Evolutionary conservation across 1,140 invertebrate genomes (phyloP).

Genomic region (Pararge aegeria): DNA sequence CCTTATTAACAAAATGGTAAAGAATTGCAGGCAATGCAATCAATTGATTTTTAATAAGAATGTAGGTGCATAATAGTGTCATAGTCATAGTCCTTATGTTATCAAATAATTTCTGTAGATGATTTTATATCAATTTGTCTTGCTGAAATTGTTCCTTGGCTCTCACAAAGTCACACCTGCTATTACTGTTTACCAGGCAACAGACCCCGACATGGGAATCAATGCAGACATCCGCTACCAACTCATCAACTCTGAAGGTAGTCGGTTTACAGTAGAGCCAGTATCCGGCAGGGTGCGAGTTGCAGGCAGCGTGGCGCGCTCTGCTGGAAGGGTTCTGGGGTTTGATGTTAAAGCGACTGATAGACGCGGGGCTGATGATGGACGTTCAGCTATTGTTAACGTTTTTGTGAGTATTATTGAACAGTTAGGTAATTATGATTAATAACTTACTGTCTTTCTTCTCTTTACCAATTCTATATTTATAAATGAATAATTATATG

Average conservation of each 20-base stretch:
- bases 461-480: too few relatives aligned
- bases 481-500: too few relatives aligned
- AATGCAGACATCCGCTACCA: slow-evolving; percentile 91
- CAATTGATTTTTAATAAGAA: too few relatives aligned
- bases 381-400: slow-evolving; percentile 89
- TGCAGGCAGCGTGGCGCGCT: slow-evolving; percentile 82
- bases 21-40: too few relatives aligned
- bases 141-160: too few relatives aligned
- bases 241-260: slow-evolving; percentile 85
- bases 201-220: slow-evolving; percentile 86
- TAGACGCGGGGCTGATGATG: slow-evolving; percentile 86
- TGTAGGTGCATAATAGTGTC: too few relatives aligned
- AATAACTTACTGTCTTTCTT: too few relatives aligned
- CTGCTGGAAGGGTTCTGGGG: slow-evolving; percentile 87
- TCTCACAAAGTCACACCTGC: not conserved
- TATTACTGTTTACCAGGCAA: slow-evolving; percentile 77
- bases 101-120: too few relatives aligned
- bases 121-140: too few relatives aligned
- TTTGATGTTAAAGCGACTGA: slow-evolving; percentile 95
- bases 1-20: too few relatives aligned
- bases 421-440: too few relatives aligned
- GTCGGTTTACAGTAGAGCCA: slow-evolving; percentile 88
- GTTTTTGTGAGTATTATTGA: slow-evolving; percentile 85
- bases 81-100: too few relatives aligned
- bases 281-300: slow-evolving; percentile 87